Percentiles rank a stretch among this genome's conserved stretches.
phyloP scores from a whole-genome alignment of 2,888 invertebrate genomes.

The Clivina fossor region DNA sequence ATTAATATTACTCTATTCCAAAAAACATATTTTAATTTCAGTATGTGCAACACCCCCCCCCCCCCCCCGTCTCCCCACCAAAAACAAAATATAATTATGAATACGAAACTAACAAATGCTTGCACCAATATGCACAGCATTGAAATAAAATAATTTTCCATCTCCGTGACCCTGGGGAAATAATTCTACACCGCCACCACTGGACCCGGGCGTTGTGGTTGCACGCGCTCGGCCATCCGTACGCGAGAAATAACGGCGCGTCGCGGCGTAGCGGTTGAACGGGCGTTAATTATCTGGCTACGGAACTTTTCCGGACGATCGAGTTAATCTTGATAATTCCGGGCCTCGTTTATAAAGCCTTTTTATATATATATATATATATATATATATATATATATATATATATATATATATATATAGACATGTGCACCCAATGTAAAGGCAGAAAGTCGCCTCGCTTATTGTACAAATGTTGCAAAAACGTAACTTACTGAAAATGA shows the following conservation, averaged over 20 bases:
- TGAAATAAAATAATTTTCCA: background rate
- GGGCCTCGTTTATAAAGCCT: slow-evolving; percentile 38
- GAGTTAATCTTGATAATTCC: slow-evolving; percentile 42
- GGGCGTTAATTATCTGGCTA: slow-evolving; percentile 37
- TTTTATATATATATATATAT: too few relatives aligned
- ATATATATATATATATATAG: slow-evolving; percentile 41
- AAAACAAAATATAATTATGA: too few relatives aligned
- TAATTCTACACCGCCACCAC: background rate
- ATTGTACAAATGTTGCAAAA: too few relatives aligned
- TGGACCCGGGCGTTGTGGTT: background rate
- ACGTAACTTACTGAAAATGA: too few relatives aligned
- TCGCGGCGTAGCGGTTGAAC: background rate
- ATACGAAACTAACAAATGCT: too few relatives aligned
- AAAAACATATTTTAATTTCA: too few relatives aligned
- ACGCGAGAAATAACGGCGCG: slow-evolving; percentile 7
- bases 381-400: too few relatives aligned
- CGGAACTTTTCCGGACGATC: slow-evolving; percentile 42
- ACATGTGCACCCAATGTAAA: slow-evolving; percentile 32
- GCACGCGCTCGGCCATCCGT: background rate
- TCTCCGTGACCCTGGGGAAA: background rate
- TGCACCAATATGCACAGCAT: background rate
- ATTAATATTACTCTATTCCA: too few relatives aligned
- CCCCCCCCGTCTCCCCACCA: too few relatives aligned
- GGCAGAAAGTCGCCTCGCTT: too few relatives aligned
- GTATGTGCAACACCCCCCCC: too few relatives aligned